phyloP scores from a whole-genome alignment of 2,888 invertebrate genomes.

The Ormyrus labotus region DNA sequence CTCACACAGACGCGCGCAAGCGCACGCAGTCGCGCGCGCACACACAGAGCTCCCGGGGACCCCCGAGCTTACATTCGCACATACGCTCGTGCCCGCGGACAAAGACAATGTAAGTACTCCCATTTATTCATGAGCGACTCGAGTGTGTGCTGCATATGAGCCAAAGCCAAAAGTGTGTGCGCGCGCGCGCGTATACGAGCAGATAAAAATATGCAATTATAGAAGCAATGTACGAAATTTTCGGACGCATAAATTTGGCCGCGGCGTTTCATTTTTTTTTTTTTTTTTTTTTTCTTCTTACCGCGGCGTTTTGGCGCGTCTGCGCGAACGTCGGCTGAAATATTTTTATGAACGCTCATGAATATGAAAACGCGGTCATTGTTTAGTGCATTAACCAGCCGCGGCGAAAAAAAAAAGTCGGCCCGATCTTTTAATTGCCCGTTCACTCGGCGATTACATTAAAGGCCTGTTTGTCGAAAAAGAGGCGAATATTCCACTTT shows the following conservation, averaged over 20 bases:
- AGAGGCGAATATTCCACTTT: neutral
- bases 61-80: too few relatives aligned
- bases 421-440: too few relatives aligned
- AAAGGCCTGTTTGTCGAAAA: neutral
- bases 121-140: conserved; percentile 49
- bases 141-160: conserved; percentile 16
- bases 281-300: too few relatives aligned
- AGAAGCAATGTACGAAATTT: conserved; percentile 30
- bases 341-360: conserved; percentile 29
- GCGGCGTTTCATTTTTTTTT: too few relatives aligned
- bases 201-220: conserved; percentile 47
- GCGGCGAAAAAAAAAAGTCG: conserved; percentile 2
- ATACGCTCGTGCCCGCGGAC: conserved; percentile 1
- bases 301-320: too few relatives aligned
- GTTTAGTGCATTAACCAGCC: conserved; percentile 6
- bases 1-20: neutral
- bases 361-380: conserved; percentile 15
- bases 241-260: conserved; percentile 12
- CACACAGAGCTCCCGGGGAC: neutral
- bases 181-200: neutral
- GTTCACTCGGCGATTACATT: too few relatives aligned
- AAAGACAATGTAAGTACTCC: conserved; percentile 55
- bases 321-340: neutral
- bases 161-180: neutral
- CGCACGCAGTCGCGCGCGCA: neutral